Evolutionary conservation across 2,888 invertebrate species (phyloP), one percentile per base, ranked within the genome.

Genomic region (Archaeoteleia sp.): DNA sequence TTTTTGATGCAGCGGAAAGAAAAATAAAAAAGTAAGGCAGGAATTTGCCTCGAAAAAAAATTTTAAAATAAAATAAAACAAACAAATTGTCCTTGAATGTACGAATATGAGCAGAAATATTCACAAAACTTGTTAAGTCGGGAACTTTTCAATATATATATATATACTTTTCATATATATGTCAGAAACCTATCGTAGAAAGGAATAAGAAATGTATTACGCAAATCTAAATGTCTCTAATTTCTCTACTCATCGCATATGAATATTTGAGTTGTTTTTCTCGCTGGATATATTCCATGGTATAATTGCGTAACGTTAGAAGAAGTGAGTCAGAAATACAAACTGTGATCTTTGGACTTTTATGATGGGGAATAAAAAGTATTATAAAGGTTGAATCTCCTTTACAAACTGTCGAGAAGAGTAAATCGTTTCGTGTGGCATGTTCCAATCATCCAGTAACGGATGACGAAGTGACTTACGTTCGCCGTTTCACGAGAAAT

Each of bases 291-390:
- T 25, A 34, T 12, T 34, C 23, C 48, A 42, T 9, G 25, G n/a
- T n/a, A 17, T 13, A n/a, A 53, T 57, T 46, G 57, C 51, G 49
- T 40, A 65, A 65, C 34, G 0, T 20, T 9, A 17, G 48, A 29
- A 17, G 20, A 43, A 15, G 54, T 32, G 57, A 57, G 57, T 46
- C 57, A 58, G 57, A 51, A 51, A 45, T 53, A 63, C 55, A 65
- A 45, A 65, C 65, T 58, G 58, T 66, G 66, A 66, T 66, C 66
- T 66, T 66, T 66, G 66, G 46, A 58, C 66, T 66, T 66, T 58
- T 66, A 66, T 66, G 53, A 48, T 25, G 46, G 46, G 54, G 35
- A 27, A 42, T 57, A 58, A 66, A 66, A 66, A 66, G 20, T 20
- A 66, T 53, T 40, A 66, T 66, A 66, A 66, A 66, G 66, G 66